Evolutionary conservation across 2,888 invertebrate species (phyloP), one percentile per base, ranked within the genome.

Genomic region (Leptinotarsa rubiginosa): DNA sequence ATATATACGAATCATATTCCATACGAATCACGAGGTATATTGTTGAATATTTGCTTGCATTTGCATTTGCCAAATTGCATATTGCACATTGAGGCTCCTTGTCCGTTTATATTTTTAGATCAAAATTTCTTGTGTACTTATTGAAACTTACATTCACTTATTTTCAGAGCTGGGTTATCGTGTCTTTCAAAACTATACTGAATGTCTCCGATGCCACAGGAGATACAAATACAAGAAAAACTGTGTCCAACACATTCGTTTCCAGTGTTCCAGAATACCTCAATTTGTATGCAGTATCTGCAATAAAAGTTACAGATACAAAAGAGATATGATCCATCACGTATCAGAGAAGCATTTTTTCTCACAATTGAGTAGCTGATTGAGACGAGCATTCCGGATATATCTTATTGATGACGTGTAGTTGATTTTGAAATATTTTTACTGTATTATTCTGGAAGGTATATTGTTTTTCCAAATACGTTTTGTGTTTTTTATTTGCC

Each of bases 311-410:
- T 91, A 91, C 81, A 89, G 89, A 22, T 90, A 90, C 85, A 88
- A 90, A 77, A 88, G 90, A 16, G 91, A 91, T 79, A 82, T 90
- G 78, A 88, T 88, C 71, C 88, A 89, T 78, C 91, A 91, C 16
- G 74, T 76, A 12, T 47, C 74, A 7, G 76, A 70, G 18, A 70
- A 74, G 15, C 76, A 76, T 70, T 64, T 76, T 56, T 22, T 56
- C 22, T 56, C 56, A 4, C 56, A 56, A 22, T 22, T 56, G 56
- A 20, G 22, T 13, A 56, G 56, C 56, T 56, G 56, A 56, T 56
- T 56, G 20, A 3, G 15, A 22, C 12, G 22, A 22, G 18, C 15
- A 22, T 22, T 22, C 10, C 22, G 13, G 20, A 12, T 56, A 20
- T 22, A 41, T 41, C 41, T 22, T 12, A 13, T 10, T 56, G 10